Evolutionary conservation across 2,797 vertebrate genomes (phyloP).

Genomic region (Phoebastria nigripes): DNA sequence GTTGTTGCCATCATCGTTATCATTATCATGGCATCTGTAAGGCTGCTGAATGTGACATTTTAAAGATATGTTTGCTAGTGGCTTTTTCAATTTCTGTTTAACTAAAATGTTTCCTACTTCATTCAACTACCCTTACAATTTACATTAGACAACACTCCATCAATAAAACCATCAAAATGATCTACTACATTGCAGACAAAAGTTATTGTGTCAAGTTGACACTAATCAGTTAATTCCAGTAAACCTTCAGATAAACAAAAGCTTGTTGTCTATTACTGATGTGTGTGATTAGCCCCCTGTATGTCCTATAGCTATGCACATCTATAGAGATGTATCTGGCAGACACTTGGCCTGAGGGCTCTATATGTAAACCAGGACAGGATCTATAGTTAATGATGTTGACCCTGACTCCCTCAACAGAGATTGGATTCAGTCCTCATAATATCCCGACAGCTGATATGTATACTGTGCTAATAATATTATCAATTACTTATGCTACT

Average conservation of each 20-base stretch:
- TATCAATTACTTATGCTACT: conserved; percentile 89
- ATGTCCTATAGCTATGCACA: conserved; percentile 81
- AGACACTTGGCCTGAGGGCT: conserved; percentile 91
- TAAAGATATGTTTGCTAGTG: conserved; percentile 64
- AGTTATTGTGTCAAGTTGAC: conserved; percentile 90
- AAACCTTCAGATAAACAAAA: conserved; percentile 93
- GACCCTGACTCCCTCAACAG: conserved; percentile 97
- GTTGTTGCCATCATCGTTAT: conserved; percentile 58
- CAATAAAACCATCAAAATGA: conserved; percentile 85
- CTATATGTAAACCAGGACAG: conserved; percentile 82
- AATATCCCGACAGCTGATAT: conserved; percentile 96
- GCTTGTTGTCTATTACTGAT: conserved; percentile 91
- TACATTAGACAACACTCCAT: conserved; percentile 84
- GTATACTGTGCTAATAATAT: conserved; percentile 93
- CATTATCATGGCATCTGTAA: conserved; percentile 35
- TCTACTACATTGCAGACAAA: conserved; percentile 80
- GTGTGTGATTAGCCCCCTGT: conserved; percentile 90
- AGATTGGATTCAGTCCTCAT: conserved; percentile 95
- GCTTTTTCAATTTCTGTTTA: conserved; percentile 64
- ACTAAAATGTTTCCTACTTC: conserved; percentile 69
- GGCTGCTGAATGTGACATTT: conserved; percentile 56
- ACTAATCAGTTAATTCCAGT: conserved; percentile 98
- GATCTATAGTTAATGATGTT: conserved; percentile 96
- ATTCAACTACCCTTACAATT: conserved; percentile 66
- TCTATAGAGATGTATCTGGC: conserved; percentile 87